Evolutionary conservation across 30 jellyfish, hydroid and myxozoan species (phyloP), one percentile per base, ranked within the genome.

Genomic region (Cassiopea andromeda): DNA sequence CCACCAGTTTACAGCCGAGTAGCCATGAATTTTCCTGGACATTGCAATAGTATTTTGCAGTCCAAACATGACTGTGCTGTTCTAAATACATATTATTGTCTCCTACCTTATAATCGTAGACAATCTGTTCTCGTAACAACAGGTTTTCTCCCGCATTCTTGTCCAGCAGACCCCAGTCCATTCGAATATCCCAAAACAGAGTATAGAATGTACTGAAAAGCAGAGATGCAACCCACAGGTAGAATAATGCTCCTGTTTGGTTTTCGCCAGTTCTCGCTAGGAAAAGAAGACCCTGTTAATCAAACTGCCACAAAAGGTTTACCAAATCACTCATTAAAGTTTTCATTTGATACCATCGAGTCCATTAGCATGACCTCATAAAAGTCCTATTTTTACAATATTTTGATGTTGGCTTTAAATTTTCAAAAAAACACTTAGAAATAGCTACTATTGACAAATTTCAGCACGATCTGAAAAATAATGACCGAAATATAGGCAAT

Each of bases 101-200:
- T 10, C 83, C 46, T 75, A 92, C 99, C 97, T 92, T 96, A 88
- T 92, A 80, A 59, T 91, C 97, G 69, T 96, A 96, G 14, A 96
- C 99, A 46, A 96, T 96, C 54, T 96, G 99, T 49, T 91, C 99
- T 57, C 99, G 85, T 83, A 96, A 68, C 19, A 96, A 84, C 19
- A 72, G 75, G 75, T 96, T 96, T 46, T 96, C 99, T 7, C 99
- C 99, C 7, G 98, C 98, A 82, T 96, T 90, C 59, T 92, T 87
- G 43, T 97, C 97, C 50, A 96, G 82, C 89, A 96, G 76, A 13
- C 99, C 99, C 99, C 99, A 96, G 69, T 96, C 99, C 99, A 96
- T 96, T 47, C 96, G 91, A 67, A 96, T 79, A 70, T 96, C 99
- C 99, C 99, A 96, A 80, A 92, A 91, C 64, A 96, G 84, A 17